Base-by-base conservation (phyloP, 2,113 vertebrate species). In the Rhinolophus ferrumequinum region DNA sequence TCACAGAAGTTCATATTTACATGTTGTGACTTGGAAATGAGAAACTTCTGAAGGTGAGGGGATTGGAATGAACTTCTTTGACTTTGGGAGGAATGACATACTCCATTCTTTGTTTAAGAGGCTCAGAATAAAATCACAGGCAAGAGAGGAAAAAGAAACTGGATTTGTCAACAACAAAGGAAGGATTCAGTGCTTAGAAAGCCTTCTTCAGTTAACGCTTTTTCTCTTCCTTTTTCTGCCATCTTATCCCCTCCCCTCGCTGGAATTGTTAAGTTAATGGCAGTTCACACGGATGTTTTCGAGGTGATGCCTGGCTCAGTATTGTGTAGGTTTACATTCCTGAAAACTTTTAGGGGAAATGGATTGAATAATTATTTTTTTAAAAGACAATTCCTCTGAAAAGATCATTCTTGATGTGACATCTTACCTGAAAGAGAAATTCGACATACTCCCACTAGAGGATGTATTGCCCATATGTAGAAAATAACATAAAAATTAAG, bases 331-430 rank as follows among this genome's bases (percentile, higher is more conserved):
- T 79, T 96, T 69, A 58, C 38, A 19, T 95, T 92, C 11, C 26
- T 87, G 56, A 90, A 96, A 90, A 77, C 26, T 92, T 35, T 38
- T 82, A 30, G 26, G 83, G 82, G 52, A 89, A 82, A 66, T 80
- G 30, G 11, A 64, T 70, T 60, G 24, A 75, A 50, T 90, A 41
- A 50, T 1, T 73, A 13, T 41, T 52, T 73, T 73, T 73, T 47
- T 54, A 50, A 50, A 50, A 50, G 47, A 50, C 47, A 50, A 12
- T 50, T 12, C 47, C 47, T 50, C 12, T 11, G 12, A 50, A 50
- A 50, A 64, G 50, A 69, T 35, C 56, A 60, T 44, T n/a, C 30
- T 64, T 58, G 13, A 35, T 82, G 21, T 52, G 11, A 75, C 47
- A 47, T 80, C 19, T 83, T 86, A 70, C 33, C 19, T 88, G 52